phyloP scores from a whole-genome alignment of 2,797 vertebrate species.

The Chanos chanos region DNA sequence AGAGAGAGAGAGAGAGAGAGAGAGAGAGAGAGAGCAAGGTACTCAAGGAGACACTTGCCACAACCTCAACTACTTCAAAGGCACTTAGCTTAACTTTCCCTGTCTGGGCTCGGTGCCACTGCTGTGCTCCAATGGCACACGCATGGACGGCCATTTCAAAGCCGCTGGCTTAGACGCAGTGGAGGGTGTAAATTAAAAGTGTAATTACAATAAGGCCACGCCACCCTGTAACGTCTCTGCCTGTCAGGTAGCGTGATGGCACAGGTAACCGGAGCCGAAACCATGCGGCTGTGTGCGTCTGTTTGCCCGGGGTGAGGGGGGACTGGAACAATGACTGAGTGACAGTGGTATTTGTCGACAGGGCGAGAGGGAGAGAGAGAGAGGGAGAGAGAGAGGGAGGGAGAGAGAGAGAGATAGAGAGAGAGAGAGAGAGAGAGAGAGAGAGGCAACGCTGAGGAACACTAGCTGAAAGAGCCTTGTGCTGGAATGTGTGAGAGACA shows the following conservation, averaged over 20 bases:
- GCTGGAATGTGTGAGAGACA: background rate
- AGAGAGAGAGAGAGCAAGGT: background rate
- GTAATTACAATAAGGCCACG: conserved; percentile 38
- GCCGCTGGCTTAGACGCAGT: conserved; percentile 41
- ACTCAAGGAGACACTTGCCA: conserved; percentile 46
- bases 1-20: background rate
- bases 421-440: conserved; percentile 7
- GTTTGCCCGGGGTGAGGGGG: conserved; percentile 29
- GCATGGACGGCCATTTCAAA: conserved; percentile 43
- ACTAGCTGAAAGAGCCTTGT: conserved; percentile 1
- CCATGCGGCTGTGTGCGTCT: conserved; percentile 20
- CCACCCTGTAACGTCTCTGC: conserved; percentile 23
- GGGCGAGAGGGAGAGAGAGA: background rate
- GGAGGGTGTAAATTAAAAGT: conserved; percentile 37
- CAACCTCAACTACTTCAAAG: conserved; percentile 57
- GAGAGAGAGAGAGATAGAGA: conserved; percentile 5
- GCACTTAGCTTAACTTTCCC: conserved; percentile 37
- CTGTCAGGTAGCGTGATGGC: conserved; percentile 37
- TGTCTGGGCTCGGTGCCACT: conserved; percentile 45
- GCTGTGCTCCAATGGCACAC: conserved; percentile 39
- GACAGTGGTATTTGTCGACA: conserved; percentile 53
- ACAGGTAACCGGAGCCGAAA: conserved; percentile 49
- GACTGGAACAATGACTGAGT: conserved; percentile 51
- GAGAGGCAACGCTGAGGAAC: conserved; percentile 8
- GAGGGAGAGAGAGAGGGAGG: conserved; percentile 7